A percentile compares a stretch with the other conserved stretches of the same genome.
Evolutionary conservation across 2,888 invertebrate species (phyloP).

Genomic region (Mechanitis messenoides): DNA sequence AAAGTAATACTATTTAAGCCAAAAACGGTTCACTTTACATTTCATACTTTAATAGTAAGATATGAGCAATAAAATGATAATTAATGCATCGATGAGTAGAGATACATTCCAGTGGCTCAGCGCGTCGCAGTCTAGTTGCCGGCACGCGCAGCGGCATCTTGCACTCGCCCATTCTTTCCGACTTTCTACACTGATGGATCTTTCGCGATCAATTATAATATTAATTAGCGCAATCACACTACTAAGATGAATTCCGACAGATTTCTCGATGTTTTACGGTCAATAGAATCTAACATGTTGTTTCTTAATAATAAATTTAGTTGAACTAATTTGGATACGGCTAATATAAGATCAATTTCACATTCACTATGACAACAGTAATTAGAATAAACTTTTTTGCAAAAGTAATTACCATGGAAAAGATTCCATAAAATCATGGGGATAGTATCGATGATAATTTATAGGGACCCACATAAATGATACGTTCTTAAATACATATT

Average conservation of each 20-base stretch:
- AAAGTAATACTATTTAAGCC: neutral
- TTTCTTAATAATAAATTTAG: too few species aligned
- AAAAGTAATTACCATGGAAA: too few species aligned
- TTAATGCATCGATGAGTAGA: conserved; percentile 37
- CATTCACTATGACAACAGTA: too few species aligned
- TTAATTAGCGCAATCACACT: conserved; percentile 72
- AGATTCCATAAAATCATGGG: too few species aligned
- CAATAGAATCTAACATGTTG: conserved; percentile 14
- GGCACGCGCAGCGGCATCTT: conserved; percentile 53
- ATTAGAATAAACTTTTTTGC: too few species aligned
- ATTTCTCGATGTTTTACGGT: conserved; percentile 48
- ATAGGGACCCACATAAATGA: too few species aligned
- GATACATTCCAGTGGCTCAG: conserved; percentile 47
- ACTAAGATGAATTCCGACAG: conserved; percentile 60
- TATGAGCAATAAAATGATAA: conserved; percentile 18
- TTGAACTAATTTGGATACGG: too few species aligned
- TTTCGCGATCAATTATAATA: conserved; percentile 73
- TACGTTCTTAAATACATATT: too few species aligned
- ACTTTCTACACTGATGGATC: conserved; percentile 75
- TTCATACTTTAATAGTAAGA: too few species aligned
- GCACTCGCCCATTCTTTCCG: conserved; percentile 58
- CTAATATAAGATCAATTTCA: too few species aligned
- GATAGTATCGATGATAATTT: too few species aligned
- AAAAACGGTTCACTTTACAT: too few species aligned
- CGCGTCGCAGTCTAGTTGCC: conserved; percentile 68